Conservation (phyloP, 2,888 invertebrate genomes). For the Apodemia zela region DNA sequence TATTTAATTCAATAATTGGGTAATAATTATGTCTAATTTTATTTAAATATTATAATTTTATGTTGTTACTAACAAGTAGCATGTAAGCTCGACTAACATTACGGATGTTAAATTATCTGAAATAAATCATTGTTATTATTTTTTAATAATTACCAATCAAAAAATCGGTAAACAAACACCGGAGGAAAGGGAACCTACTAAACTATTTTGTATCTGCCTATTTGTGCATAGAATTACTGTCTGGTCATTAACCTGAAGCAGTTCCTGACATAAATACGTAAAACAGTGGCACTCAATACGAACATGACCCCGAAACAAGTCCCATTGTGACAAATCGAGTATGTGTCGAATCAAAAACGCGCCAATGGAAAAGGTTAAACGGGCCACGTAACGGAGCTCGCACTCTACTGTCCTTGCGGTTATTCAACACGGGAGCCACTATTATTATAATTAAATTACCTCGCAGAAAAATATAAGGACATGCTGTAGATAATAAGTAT, state of each 20-base stretch:
- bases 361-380: slow-evolving; percentile 70
- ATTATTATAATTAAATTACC: slow-evolving; percentile 8
- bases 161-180: no score
- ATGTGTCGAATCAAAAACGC: slow-evolving; percentile 71
- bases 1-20: no score
- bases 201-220: neutral
- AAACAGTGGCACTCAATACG: slow-evolving; percentile 52
- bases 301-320: slow-evolving; percentile 65
- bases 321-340: slow-evolving; percentile 65
- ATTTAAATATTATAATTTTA: no score
- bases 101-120: no score
- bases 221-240: neutral
- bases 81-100: no score
- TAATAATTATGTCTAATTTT: no score
- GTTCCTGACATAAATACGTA: slow-evolving; percentile 69
- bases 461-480: slow-evolving; percentile 4
- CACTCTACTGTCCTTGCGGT: slow-evolving; percentile 38
- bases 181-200: neutral
- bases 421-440: neutral
- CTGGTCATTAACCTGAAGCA: slow-evolving; percentile 55
- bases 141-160: no score
- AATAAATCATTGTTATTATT: no score
- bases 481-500: neutral
- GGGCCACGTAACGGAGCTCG: slow-evolving; percentile 63
- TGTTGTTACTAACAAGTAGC: no score